A percentile compares a stretch with the other conserved stretches of the same genome.
These are phyloP conservation scores for Theocolax elegans DNA, from an alignment of 1,140 invertebrate species.

Conservation along the genomic window DNA sequence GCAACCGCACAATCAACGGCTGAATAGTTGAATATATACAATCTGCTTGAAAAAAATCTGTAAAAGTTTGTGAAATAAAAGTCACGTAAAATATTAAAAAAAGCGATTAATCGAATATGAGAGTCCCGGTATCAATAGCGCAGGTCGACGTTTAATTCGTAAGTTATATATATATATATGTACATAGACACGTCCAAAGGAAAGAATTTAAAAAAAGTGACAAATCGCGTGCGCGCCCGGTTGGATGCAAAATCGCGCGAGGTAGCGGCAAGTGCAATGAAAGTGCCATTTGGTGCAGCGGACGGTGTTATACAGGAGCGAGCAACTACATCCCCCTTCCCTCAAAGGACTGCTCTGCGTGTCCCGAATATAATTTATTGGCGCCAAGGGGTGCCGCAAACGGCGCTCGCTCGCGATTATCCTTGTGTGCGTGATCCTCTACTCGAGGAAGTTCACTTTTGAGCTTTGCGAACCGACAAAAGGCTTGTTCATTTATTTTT, in stretches of 20 bases:
- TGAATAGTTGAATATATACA: too few species aligned
- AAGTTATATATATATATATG: too few species aligned
- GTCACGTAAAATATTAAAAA: too few species aligned
- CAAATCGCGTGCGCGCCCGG: constrained; percentile 50
- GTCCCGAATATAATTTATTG: constrained; percentile 62
- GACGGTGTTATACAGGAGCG: constrained; percentile 7
- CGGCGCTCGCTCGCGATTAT: constrained; percentile 31
- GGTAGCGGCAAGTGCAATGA: constrained; percentile 59
- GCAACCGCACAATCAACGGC: too few species aligned
- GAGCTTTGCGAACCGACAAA: too few species aligned
- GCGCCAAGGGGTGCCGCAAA: constrained; percentile 46
- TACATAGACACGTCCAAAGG: constrained; percentile 46
- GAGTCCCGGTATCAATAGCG: too few species aligned
- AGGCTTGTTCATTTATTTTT: too few species aligned
- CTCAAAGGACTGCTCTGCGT: constrained; percentile 51
- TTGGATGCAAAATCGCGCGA: constrained; percentile 56
- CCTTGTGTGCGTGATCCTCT: background rate
- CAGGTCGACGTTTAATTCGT: too few species aligned
- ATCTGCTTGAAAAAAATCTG: too few species aligned
- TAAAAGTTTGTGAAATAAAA: too few species aligned
- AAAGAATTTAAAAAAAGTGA: constrained; percentile 52
- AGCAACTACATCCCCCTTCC: background rate
- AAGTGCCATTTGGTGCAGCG: constrained; percentile 59
- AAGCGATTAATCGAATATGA: too few species aligned
- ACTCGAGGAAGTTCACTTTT: too few species aligned